Percentiles rank a stretch among this genome's conserved stretches.
Evolutionary conservation across 2,888 invertebrate genomes (phyloP).

Genomic region (Amphimallon solstitiale): DNA sequence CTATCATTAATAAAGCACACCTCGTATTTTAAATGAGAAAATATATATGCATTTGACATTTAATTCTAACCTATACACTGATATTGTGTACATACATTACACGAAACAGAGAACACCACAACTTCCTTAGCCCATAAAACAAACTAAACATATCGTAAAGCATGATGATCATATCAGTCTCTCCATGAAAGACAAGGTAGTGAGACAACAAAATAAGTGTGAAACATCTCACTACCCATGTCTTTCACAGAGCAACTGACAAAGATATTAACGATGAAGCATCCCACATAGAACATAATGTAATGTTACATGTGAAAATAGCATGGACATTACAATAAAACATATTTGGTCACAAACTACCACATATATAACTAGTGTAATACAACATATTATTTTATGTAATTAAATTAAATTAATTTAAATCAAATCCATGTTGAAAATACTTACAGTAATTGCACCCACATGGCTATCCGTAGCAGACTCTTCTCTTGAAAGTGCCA

Average conservation of each 20-base stretch:
- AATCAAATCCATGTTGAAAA: not conserved
- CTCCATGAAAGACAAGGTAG: conserved; percentile 99
- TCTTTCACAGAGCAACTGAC: conserved; percentile 84
- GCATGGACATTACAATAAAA: not conserved
- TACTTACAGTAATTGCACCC: conserved; percentile 69
- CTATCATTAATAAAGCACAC: too few relatives aligned
- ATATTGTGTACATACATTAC: too few relatives aligned
- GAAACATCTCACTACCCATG: conserved; percentile 98
- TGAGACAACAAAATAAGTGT: conserved; percentile 78
- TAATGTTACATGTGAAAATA: not conserved
- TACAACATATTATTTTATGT: not conserved
- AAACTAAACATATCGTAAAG: not conserved
- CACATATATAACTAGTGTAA: not conserved
- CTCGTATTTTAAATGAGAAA: too few relatives aligned
- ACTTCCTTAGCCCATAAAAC: not conserved
- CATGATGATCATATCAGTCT: conserved; percentile 45
- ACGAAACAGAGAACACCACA: not conserved
- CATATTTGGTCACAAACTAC: not conserved
- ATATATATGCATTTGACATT: too few relatives aligned
- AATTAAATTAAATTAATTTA: not conserved
- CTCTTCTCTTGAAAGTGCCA: conserved; percentile 67
- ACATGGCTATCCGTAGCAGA: conserved; percentile 66
- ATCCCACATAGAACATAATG: not conserved
- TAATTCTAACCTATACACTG: too few relatives aligned
- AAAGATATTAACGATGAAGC: conserved; percentile 7